Evolutionary conservation across 2,113 vertebrate genomes (phyloP).

Genomic region (Cyprinodon variegatus): DNA sequence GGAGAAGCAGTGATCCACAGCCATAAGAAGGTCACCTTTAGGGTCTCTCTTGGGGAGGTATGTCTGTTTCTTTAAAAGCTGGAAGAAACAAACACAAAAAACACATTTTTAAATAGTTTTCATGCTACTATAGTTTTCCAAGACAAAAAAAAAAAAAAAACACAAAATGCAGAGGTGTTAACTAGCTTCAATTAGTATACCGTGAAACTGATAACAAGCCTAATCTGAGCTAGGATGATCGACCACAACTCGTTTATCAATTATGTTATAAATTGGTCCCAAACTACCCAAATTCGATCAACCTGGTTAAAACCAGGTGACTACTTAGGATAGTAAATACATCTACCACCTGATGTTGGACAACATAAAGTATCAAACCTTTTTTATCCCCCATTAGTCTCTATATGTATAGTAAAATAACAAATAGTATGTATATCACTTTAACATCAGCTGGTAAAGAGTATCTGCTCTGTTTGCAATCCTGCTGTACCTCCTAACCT

Average conservation of each 20-base stretch:
- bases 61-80: slow-evolving; percentile 92
- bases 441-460: too few relatives aligned
- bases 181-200: not conserved
- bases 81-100: slow-evolving; percentile 2
- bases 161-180: not conserved
- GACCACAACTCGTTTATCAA: too few relatives aligned
- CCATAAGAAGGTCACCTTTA: slow-evolving; percentile 91
- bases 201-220: too few relatives aligned
- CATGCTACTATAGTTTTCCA: not conserved
- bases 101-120: not conserved
- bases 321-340: too few relatives aligned
- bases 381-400: not conserved
- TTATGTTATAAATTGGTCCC: not conserved
- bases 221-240: too few relatives aligned
- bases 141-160: not conserved
- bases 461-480: too few relatives aligned
- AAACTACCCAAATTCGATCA: not conserved
- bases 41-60: slow-evolving; percentile 91
- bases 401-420: not conserved
- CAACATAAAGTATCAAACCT: not conserved
- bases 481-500: too few relatives aligned
- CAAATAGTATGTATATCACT: not conserved
- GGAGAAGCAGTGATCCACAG: slow-evolving; percentile 97
- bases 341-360: not conserved
- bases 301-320: not conserved